A percentile compares a stretch with the other conserved stretches of the same genome.
These are phyloP conservation scores for Diceros bicornis DNA, from an alignment of 2,797 vertebrate genomes.

Conservation along the genomic window DNA sequence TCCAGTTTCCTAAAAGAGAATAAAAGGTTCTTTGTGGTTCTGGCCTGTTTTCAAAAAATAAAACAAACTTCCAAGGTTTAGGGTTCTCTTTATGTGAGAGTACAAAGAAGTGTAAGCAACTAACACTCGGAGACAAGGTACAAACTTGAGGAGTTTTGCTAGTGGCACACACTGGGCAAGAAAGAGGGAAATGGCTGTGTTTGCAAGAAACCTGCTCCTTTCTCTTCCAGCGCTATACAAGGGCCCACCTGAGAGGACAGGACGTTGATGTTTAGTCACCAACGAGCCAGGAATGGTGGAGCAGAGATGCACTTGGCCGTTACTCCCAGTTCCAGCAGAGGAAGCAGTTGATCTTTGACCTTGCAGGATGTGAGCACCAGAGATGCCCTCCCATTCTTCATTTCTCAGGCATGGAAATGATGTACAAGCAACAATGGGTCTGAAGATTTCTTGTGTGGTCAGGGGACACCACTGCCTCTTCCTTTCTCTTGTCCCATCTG, in stretches of 20 bases:
- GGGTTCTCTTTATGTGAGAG: neutral
- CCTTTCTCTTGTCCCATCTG: neutral
- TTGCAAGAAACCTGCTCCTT: neutral
- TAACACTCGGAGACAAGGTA: neutral
- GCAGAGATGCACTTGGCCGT: neutral
- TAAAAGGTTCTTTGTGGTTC: slow-evolving; percentile 10
- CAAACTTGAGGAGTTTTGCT: neutral
- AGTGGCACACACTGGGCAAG: neutral
- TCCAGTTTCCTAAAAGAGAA: slow-evolving; percentile 26
- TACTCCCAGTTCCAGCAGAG: neutral
- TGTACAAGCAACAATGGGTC: neutral
- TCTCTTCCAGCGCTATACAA: neutral
- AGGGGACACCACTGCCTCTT: neutral
- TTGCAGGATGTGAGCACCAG: neutral
- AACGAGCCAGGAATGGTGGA: neutral
- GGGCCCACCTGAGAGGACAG: neutral
- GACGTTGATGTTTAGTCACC: neutral
- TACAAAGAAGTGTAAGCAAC: neutral
- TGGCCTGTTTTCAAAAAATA: slow-evolving; percentile 51
- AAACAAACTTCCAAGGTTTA: slow-evolving; percentile 1
- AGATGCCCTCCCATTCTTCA: neutral
- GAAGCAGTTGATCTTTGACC: neutral
- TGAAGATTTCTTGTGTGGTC: neutral
- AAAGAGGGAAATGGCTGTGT: neutral
- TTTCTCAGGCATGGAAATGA: neutral